Evolutionary conservation across 2,113 vertebrate species (phyloP).

Genomic region (Formicarius rufipectus): DNA sequence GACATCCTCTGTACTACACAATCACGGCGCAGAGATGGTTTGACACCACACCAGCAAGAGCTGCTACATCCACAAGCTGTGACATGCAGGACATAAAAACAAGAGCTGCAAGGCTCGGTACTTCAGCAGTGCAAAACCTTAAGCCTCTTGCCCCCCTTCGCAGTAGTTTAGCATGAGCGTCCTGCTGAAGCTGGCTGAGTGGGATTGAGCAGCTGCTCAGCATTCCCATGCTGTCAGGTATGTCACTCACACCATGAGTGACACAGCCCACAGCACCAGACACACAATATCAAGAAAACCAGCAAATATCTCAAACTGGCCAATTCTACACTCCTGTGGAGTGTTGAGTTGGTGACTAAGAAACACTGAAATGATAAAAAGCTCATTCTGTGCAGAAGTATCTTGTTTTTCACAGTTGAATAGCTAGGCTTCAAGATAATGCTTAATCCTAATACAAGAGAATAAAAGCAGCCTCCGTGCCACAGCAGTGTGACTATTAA

Average conservation of each 20-base stretch:
- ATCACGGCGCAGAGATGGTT: not conserved
- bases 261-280: not conserved
- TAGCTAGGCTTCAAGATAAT: not conserved
- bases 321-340: not conserved
- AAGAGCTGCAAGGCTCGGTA: not conserved
- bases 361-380: not conserved
- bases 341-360: not conserved
- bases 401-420: not conserved
- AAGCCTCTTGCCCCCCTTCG: rapidly evolving
- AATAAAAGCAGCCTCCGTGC: not conserved
- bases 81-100: rapidly evolving
- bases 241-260: rapidly evolving
- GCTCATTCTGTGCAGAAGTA: not conserved
- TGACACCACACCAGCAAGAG: not conserved
- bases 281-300: rapidly evolving
- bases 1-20: rapidly evolving
- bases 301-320: not conserved
- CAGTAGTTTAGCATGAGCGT: rapidly evolving
- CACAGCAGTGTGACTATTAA: not conserved
- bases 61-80: not conserved
- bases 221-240: not conserved
- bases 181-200: rapidly evolving
- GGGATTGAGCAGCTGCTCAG: rapidly evolving
- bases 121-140: not conserved
- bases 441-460: not conserved